phyloP scores from a whole-genome alignment of 2,113 vertebrate species.

The Takifugu bimaculatus region DNA sequence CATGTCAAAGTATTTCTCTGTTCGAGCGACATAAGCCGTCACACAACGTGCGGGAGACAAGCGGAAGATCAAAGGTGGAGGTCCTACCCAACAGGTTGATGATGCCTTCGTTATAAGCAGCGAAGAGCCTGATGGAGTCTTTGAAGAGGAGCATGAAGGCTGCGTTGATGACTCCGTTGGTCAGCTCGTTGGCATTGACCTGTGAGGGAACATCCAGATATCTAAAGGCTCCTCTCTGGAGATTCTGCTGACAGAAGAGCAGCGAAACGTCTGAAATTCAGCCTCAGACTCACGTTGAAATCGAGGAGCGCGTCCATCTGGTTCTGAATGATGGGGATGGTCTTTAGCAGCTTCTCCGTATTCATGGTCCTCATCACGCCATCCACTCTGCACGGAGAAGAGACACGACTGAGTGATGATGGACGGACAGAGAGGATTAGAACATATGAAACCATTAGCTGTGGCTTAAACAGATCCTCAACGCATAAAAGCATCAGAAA shows the following conservation, averaged over 20 bases:
- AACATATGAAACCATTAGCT: too few species aligned
- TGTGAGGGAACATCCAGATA: constrained; percentile 55
- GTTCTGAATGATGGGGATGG: constrained; percentile 98
- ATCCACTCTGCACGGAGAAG: constrained; percentile 79
- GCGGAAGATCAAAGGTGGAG: not conserved
- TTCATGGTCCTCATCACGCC: constrained; percentile 98
- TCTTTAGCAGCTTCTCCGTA: constrained; percentile 97
- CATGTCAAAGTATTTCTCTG: constrained; percentile 99
- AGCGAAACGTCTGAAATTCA: constrained; percentile 14
- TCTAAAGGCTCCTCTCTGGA: constrained; percentile 8
- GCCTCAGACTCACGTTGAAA: constrained; percentile 88
- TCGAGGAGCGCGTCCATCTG: constrained; percentile 98
- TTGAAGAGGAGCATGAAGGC: constrained; percentile 99
- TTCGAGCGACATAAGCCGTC: constrained; percentile 2
- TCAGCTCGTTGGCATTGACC: constrained; percentile 99
- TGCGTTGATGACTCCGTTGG: constrained; percentile 98
- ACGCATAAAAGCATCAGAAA: too few species aligned
- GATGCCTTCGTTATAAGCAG: constrained; percentile 97
- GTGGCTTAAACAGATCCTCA: too few species aligned
- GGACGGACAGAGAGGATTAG: not conserved
- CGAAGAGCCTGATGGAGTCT: constrained; percentile 98
- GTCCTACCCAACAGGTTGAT: constrained; percentile 94
- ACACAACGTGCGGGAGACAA: not conserved
- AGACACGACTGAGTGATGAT: not conserved
- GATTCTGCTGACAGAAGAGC: constrained; percentile 11